Evolutionary conservation across 2,888 invertebrate genomes (phyloP).

Genomic region (Tinea semifulvella): DNA sequence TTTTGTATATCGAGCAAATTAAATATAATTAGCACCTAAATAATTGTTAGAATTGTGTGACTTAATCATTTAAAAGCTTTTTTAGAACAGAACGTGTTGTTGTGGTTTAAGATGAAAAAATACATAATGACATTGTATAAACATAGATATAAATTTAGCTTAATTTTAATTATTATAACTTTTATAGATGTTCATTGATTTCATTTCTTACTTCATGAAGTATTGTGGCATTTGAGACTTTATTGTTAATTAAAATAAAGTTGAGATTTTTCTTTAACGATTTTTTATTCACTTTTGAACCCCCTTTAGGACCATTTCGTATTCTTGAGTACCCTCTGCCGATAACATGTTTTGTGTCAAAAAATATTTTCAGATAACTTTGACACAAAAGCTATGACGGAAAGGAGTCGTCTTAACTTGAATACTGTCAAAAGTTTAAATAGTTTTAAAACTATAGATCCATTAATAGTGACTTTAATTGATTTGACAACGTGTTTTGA

Average conservation of each 20-base stretch:
- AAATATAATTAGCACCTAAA: slow-evolving; percentile 60
- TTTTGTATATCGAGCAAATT: slow-evolving; percentile 65
- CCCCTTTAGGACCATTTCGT: background rate
- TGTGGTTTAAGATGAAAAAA: slow-evolving; percentile 49
- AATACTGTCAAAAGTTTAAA: no score
- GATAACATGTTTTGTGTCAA: no score
- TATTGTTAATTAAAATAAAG: slow-evolving; percentile 67
- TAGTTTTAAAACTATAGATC: no score
- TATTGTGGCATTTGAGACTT: slow-evolving; percentile 66
- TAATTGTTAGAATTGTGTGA: slow-evolving; percentile 66
- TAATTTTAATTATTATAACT: slow-evolving; percentile 67
- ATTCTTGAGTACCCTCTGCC: no score
- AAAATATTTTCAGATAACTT: no score
- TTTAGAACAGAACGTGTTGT: slow-evolving; percentile 63
- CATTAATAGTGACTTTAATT: no score
- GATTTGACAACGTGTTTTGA: no score
- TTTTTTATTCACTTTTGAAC: slow-evolving; percentile 36
- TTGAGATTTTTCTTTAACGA: slow-evolving; percentile 62
- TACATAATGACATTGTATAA: slow-evolving; percentile 67
- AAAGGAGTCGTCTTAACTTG: no score
- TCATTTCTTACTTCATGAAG: slow-evolving; percentile 64
- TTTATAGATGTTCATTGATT: slow-evolving; percentile 67
- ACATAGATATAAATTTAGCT: slow-evolving; percentile 66
- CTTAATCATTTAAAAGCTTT: slow-evolving; percentile 65
- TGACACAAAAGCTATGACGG: no score